phyloP scores from a whole-genome alignment of 2,113 vertebrate genomes.

The Rhynchopsitta pachyrhyncha region DNA sequence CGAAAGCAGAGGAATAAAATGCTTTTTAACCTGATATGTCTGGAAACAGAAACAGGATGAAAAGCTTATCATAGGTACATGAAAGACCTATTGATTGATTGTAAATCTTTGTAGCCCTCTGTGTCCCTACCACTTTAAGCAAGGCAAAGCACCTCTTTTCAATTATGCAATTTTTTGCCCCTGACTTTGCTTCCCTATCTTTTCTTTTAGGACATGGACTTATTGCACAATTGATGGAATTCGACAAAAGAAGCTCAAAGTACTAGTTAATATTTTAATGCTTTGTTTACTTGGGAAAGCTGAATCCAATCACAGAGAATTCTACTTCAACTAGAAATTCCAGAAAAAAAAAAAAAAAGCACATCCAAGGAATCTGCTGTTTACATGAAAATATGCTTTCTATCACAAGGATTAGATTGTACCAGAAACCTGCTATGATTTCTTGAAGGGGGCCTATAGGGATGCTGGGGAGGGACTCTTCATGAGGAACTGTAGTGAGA shows the following conservation, averaged over 20 bases:
- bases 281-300: slow-evolving; percentile 23
- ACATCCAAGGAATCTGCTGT: not conserved
- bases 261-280: not conserved
- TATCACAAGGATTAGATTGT: slow-evolving; percentile 12
- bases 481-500: too few species aligned
- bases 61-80: not conserved
- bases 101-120: not conserved
- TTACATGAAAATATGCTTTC: slow-evolving; percentile 46
- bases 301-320: not conserved
- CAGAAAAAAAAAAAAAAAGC: not conserved
- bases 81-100: not conserved
- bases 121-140: accelerated
- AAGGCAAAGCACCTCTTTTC: not conserved
- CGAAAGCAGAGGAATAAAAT: not conserved
- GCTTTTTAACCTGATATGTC: not conserved
- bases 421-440: slow-evolving; percentile 36
- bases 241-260: not conserved
- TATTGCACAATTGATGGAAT: not conserved
- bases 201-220: not conserved
- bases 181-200: not conserved
- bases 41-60: not conserved
- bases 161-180: not conserved
- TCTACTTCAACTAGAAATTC: not conserved
- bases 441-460: not conserved
- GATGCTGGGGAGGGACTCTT: too few species aligned